These are phyloP conservation scores for Boulengeromyrus knoepffleri DNA, from an alignment of 2,113 vertebrate species.

Conservation along the genomic window DNA sequence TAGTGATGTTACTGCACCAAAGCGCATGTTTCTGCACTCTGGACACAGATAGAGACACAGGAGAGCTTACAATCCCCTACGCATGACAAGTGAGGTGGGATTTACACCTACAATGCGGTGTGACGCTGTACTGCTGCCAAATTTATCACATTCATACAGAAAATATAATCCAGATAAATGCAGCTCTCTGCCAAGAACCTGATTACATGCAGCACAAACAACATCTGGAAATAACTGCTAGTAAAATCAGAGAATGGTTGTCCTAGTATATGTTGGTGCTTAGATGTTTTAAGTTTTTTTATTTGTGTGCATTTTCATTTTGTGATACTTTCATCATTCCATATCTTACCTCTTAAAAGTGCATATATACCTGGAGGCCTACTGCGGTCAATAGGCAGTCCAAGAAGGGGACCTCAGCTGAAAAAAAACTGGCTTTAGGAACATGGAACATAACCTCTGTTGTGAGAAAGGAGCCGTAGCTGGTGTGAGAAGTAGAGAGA, in stretches of 20 bases:
- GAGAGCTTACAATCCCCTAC: neutral
- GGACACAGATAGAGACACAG: neutral
- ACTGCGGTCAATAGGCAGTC: neutral
- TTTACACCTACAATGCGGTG: neutral
- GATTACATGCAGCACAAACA: neutral
- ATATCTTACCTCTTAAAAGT: neutral
- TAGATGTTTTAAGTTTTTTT: neutral
- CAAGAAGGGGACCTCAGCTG: neutral
- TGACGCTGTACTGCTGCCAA: neutral
- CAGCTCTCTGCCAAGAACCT: neutral
- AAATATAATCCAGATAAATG: neutral
- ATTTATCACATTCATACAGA: neutral
- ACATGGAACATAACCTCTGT: neutral
- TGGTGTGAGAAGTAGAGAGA: neutral
- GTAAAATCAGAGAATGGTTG: neutral
- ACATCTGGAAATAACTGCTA: neutral
- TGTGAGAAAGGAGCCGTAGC: neutral
- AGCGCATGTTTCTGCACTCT: neutral
- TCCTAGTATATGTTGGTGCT: neutral
- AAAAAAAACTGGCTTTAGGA: neutral
- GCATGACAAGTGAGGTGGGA: neutral
- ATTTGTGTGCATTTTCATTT: neutral
- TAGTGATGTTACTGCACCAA: neutral
- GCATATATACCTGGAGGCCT: neutral
- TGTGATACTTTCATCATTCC: neutral